Conservation (phyloP, 2,113 vertebrate species). For the Tachycineta bicolor region DNA sequence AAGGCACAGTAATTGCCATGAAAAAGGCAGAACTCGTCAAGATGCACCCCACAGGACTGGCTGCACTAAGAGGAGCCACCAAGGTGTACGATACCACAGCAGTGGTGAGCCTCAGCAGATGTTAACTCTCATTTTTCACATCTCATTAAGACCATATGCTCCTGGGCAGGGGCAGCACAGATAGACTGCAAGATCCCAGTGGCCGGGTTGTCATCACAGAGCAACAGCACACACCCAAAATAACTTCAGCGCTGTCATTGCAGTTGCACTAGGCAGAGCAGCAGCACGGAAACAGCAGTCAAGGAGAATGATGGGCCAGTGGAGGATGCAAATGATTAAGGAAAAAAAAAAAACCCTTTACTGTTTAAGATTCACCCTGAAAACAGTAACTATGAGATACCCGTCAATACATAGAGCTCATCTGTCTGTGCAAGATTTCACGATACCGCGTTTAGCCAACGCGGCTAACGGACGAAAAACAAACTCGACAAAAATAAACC, state of each 20-base stretch:
- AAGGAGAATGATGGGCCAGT: background rate
- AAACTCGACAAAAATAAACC: slow-evolving; percentile 51
- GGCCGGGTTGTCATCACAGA: background rate
- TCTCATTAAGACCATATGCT: background rate
- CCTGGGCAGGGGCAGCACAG: background rate
- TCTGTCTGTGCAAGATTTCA: background rate
- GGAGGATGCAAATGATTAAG: background rate
- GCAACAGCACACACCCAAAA: background rate
- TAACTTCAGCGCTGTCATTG: background rate
- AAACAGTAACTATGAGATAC: background rate
- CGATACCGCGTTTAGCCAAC: background rate
- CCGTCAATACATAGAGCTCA: background rate
- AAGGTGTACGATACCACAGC: background rate
- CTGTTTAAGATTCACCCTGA: background rate
- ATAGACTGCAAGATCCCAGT: background rate
- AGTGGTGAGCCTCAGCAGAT: background rate
- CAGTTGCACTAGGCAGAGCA: background rate
- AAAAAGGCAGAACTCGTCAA: background rate
- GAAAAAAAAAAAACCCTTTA: background rate
- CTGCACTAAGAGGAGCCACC: background rate
- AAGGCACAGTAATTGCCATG: background rate
- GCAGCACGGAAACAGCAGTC: background rate
- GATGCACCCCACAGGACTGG: background rate
- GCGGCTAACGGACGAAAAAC: slow-evolving; percentile 11
- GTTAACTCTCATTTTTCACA: background rate